Conservation (phyloP, 2,113 vertebrate genomes). For the Melanocharis versteri region DNA sequence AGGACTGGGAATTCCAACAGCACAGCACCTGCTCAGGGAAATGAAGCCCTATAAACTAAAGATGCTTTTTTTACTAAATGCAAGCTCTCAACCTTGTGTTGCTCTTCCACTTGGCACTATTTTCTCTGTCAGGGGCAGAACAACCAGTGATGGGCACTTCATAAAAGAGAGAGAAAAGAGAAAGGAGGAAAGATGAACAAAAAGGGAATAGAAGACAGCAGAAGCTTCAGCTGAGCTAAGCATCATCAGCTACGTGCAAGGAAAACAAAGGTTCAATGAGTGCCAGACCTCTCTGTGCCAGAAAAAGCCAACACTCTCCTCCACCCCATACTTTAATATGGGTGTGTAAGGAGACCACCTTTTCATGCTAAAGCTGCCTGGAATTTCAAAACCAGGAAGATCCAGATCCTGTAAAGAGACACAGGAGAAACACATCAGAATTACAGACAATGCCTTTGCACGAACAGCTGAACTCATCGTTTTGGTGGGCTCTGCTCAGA, state of each 20-base stretch:
- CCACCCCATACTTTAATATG: rapidly evolving
- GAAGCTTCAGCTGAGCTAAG: not conserved
- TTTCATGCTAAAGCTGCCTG: not conserved
- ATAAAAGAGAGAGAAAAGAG: not conserved
- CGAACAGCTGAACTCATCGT: not conserved
- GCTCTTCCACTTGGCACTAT: not conserved
- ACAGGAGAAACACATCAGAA: not conserved
- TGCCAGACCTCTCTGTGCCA: not conserved
- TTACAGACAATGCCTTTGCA: not conserved
- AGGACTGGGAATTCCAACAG: not conserved
- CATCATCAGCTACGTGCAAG: not conserved
- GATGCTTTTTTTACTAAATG: not conserved
- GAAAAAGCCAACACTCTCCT: not conserved
- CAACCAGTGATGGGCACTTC: not conserved
- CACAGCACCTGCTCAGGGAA: not conserved
- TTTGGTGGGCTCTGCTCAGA: not conserved
- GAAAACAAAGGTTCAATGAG: rapidly evolving
- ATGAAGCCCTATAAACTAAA: not conserved
- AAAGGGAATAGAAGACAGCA: not conserved
- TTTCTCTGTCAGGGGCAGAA: not conserved
- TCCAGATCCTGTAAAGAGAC: not conserved
- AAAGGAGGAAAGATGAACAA: not conserved
- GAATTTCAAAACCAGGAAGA: not conserved
- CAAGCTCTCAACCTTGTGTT: not conserved
- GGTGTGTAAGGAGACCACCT: not conserved